A percentile compares a stretch with the other conserved stretches of the same genome.
Conservation (phyloP, 2,797 vertebrate species). For the Ctenopoma multispine region DNA sequence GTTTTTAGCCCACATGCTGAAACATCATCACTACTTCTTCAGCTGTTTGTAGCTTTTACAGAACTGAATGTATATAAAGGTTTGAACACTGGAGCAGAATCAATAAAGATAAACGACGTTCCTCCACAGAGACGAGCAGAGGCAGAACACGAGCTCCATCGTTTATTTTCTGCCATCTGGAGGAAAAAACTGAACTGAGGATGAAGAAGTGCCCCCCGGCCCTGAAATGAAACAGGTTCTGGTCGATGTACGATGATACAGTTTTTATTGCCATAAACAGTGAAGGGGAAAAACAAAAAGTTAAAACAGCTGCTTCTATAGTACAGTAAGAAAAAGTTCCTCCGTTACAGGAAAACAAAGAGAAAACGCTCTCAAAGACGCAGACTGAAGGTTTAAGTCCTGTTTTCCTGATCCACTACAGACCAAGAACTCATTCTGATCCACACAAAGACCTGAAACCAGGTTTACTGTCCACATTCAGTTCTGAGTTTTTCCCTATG, state of each 20-base stretch:
- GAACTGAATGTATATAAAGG: too few relatives aligned
- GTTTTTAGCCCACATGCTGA: too few relatives aligned
- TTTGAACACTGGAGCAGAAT: too few relatives aligned
- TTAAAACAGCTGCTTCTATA: constrained; percentile 76
- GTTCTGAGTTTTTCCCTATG: constrained; percentile 20
- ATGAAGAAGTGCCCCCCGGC: constrained; percentile 9
- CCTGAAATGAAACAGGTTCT: constrained; percentile 69
- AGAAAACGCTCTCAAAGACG: constrained; percentile 20
- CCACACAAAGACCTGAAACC: constrained; percentile 31
- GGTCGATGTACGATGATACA: constrained; percentile 71
- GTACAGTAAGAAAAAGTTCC: constrained; percentile 75
- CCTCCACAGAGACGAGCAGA: not conserved
- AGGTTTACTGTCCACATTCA: not conserved
- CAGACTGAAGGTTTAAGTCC: constrained; percentile 13
- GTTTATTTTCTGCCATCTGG: constrained; percentile 40
- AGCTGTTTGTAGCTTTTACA: too few relatives aligned
- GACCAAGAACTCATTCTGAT: constrained; percentile 9
- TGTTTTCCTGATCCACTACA: constrained; percentile 5
- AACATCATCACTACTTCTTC: too few relatives aligned
- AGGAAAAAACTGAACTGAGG: not conserved
- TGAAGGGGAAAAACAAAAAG: constrained; percentile 75
- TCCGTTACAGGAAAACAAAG: constrained; percentile 40
- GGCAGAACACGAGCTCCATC: constrained; percentile 41
- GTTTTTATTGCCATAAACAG: constrained; percentile 87
- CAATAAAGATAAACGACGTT: too few relatives aligned